Evolutionary conservation across 2,797 vertebrate species (phyloP), one percentile per base, ranked within the genome.

Genomic region (Melanotaenia pygmaea): DNA sequence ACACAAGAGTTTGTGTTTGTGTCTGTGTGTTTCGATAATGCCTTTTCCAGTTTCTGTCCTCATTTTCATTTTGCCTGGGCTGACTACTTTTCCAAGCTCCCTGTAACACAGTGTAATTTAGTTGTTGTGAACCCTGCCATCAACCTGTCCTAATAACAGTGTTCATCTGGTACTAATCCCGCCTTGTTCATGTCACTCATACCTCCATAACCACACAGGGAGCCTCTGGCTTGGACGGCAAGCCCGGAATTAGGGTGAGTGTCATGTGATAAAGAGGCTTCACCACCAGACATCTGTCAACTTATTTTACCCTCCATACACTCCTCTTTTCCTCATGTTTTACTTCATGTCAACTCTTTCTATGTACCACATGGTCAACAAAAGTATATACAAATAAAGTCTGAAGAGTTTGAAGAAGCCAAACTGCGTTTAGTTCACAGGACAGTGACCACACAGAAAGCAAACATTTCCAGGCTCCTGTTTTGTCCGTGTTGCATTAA

Each of bases 171-270:
- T 96, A 98, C 97, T 99, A 99, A 99, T 98, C 93, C 90, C 91
- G 89, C 97, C 94, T 91, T 95, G 92, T 98, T 96, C 96, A 99
- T 99, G 96, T 98, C 95, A 95, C 96, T 94, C 90, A 96, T 97
- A 95, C 95, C 93, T 96, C 95, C 96, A 94, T 96, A 95, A 98
- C 95, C 94, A 91, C 94, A 91, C 96, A 99, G 98, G 98, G 98
- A 96, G 97, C 97, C 92, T 98, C 98, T 95, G 98, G 98, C 97
- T 98, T 99, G 96, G 98, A 99, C 93, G 97, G 98, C 92, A 99
- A 98, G 97, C 97, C 96, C 92, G 98, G 97, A 97, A 93, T 95
- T 94, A 95, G 96, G 98, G 98, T 99, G 98, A 99, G 98, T 96
- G 91, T 93, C 90, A 95, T 64, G 69, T 88, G 88, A 91, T 91